phyloP scores from a whole-genome alignment of 2,797 vertebrate genomes.

The Coracias cyanogaster region DNA sequence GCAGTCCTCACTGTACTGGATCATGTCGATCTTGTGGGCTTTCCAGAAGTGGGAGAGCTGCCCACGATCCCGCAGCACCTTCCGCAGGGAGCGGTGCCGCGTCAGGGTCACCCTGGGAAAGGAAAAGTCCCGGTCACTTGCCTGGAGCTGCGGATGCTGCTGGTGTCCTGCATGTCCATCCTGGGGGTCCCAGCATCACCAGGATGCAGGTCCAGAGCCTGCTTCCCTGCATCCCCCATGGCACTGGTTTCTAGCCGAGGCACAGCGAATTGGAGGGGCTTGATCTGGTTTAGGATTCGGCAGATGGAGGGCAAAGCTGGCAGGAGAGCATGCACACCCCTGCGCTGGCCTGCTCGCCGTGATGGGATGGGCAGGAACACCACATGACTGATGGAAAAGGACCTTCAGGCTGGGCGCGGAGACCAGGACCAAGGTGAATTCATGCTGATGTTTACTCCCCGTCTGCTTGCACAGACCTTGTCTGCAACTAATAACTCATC shows the following conservation, averaged over 20 bases:
- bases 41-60: constrained; percentile 78
- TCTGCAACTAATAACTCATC: not conserved
- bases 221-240: fast-evolving
- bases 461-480: not conserved
- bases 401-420: not conserved
- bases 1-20: constrained; percentile 69
- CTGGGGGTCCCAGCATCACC: fast-evolving
- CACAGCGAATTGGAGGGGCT: fast-evolving
- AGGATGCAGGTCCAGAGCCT: not conserved
- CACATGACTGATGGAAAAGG: not conserved
- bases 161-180: fast-evolving
- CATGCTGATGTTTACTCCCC: fast-evolving
- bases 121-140: not conserved
- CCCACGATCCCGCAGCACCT: constrained; percentile 68
- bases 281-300: not conserved
- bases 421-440: not conserved
- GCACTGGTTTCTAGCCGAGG: fast-evolving
- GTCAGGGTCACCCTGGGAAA: constrained; percentile 73
- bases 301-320: not conserved
- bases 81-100: constrained; percentile 73
- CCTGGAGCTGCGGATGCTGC: fast-evolving
- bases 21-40: constrained; percentile 47
- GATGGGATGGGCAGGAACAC: fast-evolving
- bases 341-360: fast-evolving
- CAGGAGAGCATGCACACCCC: fast-evolving